Percentiles rank a stretch among this genome's conserved stretches.
phyloP scores from a whole-genome alignment of 2,113 vertebrate species.

The Eurypyga helias region DNA sequence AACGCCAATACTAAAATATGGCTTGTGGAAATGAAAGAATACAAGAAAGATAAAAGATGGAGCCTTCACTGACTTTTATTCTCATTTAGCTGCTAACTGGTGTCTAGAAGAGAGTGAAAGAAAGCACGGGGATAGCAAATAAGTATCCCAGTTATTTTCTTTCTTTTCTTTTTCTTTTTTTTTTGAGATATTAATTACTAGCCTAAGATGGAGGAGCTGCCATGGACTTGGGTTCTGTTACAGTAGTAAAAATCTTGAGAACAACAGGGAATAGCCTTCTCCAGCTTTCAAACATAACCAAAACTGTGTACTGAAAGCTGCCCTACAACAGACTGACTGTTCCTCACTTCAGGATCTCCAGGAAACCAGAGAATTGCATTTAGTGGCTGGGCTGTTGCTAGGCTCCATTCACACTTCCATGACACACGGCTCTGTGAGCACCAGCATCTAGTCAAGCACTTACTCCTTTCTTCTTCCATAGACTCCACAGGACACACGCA shows the following conservation, averaged over 20 bases:
- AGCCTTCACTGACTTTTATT: background rate
- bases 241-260: background rate
- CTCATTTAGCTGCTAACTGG: background rate
- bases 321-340: background rate
- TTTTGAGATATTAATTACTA: background rate
- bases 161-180: no score
- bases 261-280: background rate
- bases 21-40: background rate
- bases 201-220: background rate
- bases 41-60: background rate
- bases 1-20: background rate
- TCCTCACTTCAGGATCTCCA: background rate
- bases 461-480: background rate
- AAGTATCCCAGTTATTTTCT: background rate
- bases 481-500: rapidly evolving
- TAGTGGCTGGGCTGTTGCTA: background rate
- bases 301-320: background rate
- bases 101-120: background rate
- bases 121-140: background rate
- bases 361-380: background rate
- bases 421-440: background rate
- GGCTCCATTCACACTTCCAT: background rate
- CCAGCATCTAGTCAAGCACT: background rate
- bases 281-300: background rate
- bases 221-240: rapidly evolving